A percentile compares a stretch with the other conserved stretches of the same genome.
These are phyloP conservation scores for Crambe crambe DNA, from an alignment of 37 sponge, comb jelly and placozoan genomes.

Conservation along the genomic window DNA sequence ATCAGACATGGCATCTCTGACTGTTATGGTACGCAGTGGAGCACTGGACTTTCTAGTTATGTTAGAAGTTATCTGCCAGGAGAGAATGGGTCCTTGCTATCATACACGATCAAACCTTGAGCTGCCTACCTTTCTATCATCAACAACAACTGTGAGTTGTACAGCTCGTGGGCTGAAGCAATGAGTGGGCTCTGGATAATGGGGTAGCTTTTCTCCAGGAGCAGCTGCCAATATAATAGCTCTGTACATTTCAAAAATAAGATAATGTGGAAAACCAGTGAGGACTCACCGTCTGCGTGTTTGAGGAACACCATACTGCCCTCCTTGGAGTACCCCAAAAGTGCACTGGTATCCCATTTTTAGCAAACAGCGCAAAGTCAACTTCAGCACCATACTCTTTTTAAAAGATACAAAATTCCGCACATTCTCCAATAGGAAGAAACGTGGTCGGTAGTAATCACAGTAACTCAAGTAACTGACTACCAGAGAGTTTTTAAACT, in stretches of 20 bases:
- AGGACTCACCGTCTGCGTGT: slow-evolving; percentile 73
- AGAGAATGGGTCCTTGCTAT: not conserved
- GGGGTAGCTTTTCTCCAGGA: slow-evolving; percentile 85
- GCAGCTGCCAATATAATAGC: slow-evolving; percentile 94
- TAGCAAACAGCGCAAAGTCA: slow-evolving; percentile 80
- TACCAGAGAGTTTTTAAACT: slow-evolving; percentile 93
- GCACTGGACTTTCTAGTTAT: slow-evolving; percentile 61
- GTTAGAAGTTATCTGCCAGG: slow-evolving; percentile 55
- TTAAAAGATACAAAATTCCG: slow-evolving; percentile 96
- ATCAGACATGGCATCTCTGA: slow-evolving; percentile 93
- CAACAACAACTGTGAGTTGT: slow-evolving; percentile 72
- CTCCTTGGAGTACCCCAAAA: slow-evolving; percentile 90
- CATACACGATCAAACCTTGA: not conserved
- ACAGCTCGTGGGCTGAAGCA: slow-evolving; percentile 82
- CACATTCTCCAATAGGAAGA: slow-evolving; percentile 92
- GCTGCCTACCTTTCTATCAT: slow-evolving; percentile 60
- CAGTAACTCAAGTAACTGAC: slow-evolving; percentile 88
- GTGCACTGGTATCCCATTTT: slow-evolving; percentile 96
- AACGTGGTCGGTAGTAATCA: slow-evolving; percentile 88
- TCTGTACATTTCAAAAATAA: not conserved
- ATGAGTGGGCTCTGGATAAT: slow-evolving; percentile 87
- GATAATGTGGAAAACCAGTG: not conserved
- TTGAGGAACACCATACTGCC: slow-evolving; percentile 92
- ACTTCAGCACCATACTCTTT: slow-evolving; percentile 88
- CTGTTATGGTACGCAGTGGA: slow-evolving; percentile 84